Percentiles rank a stretch among this genome's conserved stretches.
phyloP scores from a whole-genome alignment of 2,113 vertebrate species.

The Myotis lucifugus region DNA sequence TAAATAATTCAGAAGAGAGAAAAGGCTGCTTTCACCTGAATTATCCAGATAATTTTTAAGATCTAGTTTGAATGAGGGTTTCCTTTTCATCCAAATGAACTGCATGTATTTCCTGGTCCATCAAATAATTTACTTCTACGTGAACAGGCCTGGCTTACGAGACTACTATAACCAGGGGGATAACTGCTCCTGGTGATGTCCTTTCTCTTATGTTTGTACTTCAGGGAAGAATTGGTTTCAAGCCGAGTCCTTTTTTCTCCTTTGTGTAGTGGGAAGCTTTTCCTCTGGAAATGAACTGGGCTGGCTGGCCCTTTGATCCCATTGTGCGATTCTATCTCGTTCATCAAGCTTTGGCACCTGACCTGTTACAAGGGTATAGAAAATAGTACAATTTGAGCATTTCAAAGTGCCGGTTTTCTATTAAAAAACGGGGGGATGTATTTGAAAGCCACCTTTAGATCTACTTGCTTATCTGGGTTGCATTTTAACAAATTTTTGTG shows the following conservation, averaged over 20 bases:
- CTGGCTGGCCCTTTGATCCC: constrained; percentile 81
- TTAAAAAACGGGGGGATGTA: constrained; percentile 12
- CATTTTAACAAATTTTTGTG: constrained; percentile 69
- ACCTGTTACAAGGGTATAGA: constrained; percentile 75
- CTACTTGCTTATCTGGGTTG: constrained; percentile 71
- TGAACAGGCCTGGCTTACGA: neutral
- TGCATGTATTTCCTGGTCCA: neutral
- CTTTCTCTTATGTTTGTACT: constrained; percentile 60
- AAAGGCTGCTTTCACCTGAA: constrained; percentile 60
- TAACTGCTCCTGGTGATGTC: neutral
- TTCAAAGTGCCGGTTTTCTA: constrained; percentile 80
- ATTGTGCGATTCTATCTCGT: constrained; percentile 83
- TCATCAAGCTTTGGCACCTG: constrained; percentile 81
- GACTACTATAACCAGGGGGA: neutral
- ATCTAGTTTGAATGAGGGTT: neutral
- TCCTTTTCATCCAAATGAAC: constrained; percentile 32
- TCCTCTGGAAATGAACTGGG: constrained; percentile 79
- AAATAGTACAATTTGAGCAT: constrained; percentile 81
- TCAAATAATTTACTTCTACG: neutral
- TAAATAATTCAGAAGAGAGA: constrained; percentile 64
- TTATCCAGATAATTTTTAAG: constrained; percentile 53
- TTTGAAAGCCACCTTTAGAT: constrained; percentile 74
- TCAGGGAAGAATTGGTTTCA: constrained; percentile 66
- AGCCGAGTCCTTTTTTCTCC: constrained; percentile 25
- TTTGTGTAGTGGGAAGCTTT: constrained; percentile 81